A percentile compares a stretch with the other conserved stretches of the same genome.
Evolutionary conservation across 2,113 vertebrate species (phyloP).

Genomic region (Plecotus auritus): DNA sequence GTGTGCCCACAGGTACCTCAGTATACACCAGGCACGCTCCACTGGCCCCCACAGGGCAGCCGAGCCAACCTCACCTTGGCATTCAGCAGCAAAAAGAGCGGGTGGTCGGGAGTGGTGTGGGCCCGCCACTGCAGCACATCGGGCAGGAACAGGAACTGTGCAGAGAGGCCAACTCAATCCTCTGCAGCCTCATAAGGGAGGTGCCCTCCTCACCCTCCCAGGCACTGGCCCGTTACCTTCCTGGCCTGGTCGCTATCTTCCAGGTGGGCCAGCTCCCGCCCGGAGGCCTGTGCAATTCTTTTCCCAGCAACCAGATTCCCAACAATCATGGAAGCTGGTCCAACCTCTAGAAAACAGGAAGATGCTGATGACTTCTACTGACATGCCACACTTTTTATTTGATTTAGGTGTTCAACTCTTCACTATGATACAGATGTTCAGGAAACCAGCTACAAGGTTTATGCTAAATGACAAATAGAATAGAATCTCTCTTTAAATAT

Average conservation of each 20-base stretch:
- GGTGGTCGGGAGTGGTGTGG: conserved; percentile 94
- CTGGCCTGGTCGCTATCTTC: conserved; percentile 97
- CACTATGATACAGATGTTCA: neutral
- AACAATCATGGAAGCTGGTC: conserved; percentile 97
- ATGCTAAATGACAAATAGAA: neutral
- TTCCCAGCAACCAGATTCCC: conserved; percentile 96
- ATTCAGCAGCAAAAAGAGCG: conserved; percentile 92
- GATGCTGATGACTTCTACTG: neutral
- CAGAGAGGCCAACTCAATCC: neutral
- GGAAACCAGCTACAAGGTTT: neutral
- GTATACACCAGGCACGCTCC: accelerated
- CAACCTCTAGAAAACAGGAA: conserved; percentile 85
- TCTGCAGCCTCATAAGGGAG: accelerated
- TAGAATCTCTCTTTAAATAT: neutral
- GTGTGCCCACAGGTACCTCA: neutral
- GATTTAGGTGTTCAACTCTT: neutral
- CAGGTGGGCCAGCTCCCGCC: conserved; percentile 91
- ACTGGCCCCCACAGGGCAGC: neutral
- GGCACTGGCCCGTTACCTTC: conserved; percentile 79
- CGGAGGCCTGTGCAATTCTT: conserved; percentile 94
- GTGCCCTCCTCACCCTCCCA: neutral
- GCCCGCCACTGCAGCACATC: conserved; percentile 97
- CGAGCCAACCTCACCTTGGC: conserved; percentile 86
- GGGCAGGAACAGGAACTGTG: conserved; percentile 93
- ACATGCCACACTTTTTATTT: neutral